A percentile compares a stretch with the other conserved stretches of the same genome.
These are phyloP conservation scores for Zeugodacus cucurbitae DNA, from an alignment of 1,140 invertebrate genomes.

Conservation along the genomic window DNA sequence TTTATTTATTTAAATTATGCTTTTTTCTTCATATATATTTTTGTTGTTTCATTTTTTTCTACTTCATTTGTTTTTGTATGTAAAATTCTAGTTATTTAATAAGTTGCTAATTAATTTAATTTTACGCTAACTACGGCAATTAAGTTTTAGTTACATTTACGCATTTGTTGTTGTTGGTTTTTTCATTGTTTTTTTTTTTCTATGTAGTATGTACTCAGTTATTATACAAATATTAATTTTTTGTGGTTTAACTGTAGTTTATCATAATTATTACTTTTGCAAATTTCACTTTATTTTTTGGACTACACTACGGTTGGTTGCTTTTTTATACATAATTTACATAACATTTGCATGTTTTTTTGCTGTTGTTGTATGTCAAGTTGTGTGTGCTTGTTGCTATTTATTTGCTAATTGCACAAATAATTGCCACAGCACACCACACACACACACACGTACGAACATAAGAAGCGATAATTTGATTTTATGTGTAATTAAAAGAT, in stretches of 20 bases:
- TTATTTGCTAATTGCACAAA: conserved; percentile 14
- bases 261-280: background rate
- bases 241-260: background rate
- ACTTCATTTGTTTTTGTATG: background rate
- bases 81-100: conserved; percentile 32
- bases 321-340: conserved; percentile 26
- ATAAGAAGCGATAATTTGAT: background rate
- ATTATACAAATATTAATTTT: background rate
- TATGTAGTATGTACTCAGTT: background rate
- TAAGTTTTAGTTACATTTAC: conserved; percentile 9
- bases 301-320: conserved; percentile 1
- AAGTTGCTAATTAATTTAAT: conserved; percentile 29
- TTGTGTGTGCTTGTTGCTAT: background rate
- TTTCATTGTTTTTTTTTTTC: background rate
- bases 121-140: conserved; percentile 36
- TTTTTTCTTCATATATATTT: conserved; percentile 2
- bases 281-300: background rate
- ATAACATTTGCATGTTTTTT: conserved; percentile 22
- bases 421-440: background rate
- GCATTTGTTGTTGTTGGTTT: background rate
- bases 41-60: background rate
- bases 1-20: background rate
- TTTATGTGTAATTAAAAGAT: background rate
- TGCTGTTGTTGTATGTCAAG: background rate
- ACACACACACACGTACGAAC: background rate